These are phyloP conservation scores for Fundulus diaphanus DNA, from an alignment of 2,797 vertebrate genomes.

Conservation along the genomic window DNA sequence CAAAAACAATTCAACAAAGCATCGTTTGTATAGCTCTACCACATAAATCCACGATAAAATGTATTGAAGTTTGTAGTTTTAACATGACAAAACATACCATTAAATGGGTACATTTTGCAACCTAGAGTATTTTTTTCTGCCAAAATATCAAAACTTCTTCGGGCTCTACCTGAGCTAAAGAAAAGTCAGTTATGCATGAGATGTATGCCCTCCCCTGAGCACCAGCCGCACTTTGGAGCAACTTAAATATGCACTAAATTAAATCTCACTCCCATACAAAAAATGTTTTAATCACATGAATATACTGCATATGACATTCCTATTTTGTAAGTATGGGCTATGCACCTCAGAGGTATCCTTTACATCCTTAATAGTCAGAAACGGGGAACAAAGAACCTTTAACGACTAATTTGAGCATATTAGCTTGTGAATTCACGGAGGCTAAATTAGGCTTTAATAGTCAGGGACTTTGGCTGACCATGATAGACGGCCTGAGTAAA, in stretches of 20 bases:
- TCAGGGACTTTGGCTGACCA: slow-evolving; percentile 15
- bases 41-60: background rate
- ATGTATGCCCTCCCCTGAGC: slow-evolving; percentile 36
- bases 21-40: too few species aligned
- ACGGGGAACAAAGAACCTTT: slow-evolving; percentile 55
- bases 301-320: slow-evolving; percentile 30
- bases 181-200: slow-evolving; percentile 35
- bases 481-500: background rate
- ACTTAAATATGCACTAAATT: slow-evolving; percentile 40
- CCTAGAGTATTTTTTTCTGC: background rate
- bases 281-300: slow-evolving; percentile 38
- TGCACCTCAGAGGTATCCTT: slow-evolving; percentile 45
- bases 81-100: background rate
- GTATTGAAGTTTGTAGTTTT: background rate
- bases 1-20: too few species aligned
- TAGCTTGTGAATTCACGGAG: slow-evolving; percentile 43
- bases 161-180: slow-evolving; percentile 4
- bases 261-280: slow-evolving; percentile 42
- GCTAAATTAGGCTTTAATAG: slow-evolving; percentile 47
- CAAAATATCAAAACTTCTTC: slow-evolving; percentile 5
- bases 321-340: slow-evolving; percentile 30
- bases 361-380: slow-evolving; percentile 52
- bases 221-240: slow-evolving; percentile 23
- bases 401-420: slow-evolving; percentile 42
- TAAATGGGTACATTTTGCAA: background rate